phyloP scores from a whole-genome alignment of 1,140 invertebrate genomes.

The Orchestia grillus region DNA sequence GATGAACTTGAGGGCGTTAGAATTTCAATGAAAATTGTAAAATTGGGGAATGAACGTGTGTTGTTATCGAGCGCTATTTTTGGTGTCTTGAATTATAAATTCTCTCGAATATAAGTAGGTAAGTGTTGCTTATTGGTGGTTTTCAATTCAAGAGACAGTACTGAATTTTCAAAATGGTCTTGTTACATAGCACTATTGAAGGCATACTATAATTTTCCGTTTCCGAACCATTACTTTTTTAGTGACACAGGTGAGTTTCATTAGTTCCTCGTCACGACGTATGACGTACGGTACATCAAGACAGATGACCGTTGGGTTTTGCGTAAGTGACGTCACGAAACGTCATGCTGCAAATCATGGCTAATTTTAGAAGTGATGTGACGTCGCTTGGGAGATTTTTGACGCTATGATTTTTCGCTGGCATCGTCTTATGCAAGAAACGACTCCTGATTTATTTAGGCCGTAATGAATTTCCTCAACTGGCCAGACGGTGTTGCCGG shows the following conservation, averaged over 20 bases:
- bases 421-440: background rate
- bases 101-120: too few species aligned
- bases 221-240: background rate
- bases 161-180: too few species aligned
- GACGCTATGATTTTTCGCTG: background rate
- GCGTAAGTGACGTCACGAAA: background rate
- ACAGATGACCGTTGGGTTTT: background rate
- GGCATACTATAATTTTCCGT: background rate
- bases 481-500: background rate
- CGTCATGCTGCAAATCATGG: background rate
- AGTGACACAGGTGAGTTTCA: background rate
- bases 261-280: background rate
- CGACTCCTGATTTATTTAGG: background rate
- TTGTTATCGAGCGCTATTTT: too few species aligned
- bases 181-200: too few species aligned
- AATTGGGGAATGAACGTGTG: too few species aligned
- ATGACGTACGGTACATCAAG: background rate
- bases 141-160: too few species aligned
- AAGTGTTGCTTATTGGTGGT: too few species aligned
- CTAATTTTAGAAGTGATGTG: slow-evolving; percentile 1
- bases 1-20: background rate
- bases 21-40: background rate
- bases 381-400: background rate
- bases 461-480: background rate
- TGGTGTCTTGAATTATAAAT: too few species aligned